Base-by-base conservation (phyloP, 2,888 invertebrate genomes). In the Cyclophora punctaria region DNA sequence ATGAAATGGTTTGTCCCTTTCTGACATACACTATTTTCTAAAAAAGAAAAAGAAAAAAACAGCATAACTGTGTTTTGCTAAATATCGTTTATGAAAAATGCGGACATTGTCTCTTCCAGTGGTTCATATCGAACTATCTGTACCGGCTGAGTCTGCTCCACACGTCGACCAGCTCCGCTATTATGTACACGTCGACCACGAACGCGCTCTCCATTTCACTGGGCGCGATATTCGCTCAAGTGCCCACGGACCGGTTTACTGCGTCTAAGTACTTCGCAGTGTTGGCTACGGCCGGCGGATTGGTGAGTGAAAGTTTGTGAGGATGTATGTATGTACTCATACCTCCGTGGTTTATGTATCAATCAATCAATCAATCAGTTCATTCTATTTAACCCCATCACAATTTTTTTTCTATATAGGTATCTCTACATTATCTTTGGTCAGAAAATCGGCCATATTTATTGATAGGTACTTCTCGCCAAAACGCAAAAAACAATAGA, bases 81-180 rank as follows among this genome's bases (percentile, higher is more conserved):
- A 33, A 34, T 33, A 3, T 34, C 1, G 34, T 34, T 42, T 41
- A 44, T 0, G 33, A 7, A 42, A 4, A 37, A 6, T n/a, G 34
- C 34, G 35, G 3, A 43, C 41, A 40, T 42, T 44, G 6, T 62
- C 57, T 20, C 64, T 92, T 91, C 47, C 87, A 98, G 96, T 98
- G 98, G 97, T 98, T 99, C 85, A 82, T 95, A 69, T 97, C 97
- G 51, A 98, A 97, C 86, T 97, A 97, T 77, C 92, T 96, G 51
- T 97, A 96, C 84, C 97, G 98, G 79, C 90, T 96, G 71, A 96
- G 98, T 47, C 85, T 98, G 57, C 91, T 93, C 48, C 92, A 95
- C 83, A 94, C 96, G 3, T 93, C 95, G 71, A 92, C 96, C 7
- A 95, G 95, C 50, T 92, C 97, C 52, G 96, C 98, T 44, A 96